phyloP scores from a whole-genome alignment of 2,888 invertebrate genomes.

The Mesorhabditis belari region DNA sequence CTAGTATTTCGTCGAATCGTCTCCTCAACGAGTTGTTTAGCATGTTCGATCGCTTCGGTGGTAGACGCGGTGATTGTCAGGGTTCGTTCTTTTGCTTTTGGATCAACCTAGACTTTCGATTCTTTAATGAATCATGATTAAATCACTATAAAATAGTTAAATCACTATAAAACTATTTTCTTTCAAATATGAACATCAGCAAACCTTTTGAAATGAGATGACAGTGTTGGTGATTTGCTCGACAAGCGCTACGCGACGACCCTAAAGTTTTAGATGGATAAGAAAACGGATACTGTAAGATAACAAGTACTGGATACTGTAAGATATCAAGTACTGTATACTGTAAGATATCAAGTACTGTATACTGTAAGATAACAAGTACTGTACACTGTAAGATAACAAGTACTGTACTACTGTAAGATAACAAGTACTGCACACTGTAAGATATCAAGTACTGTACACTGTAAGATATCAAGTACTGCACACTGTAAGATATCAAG shows the following conservation, averaged over 20 bases:
- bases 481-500: too few species aligned
- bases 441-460: too few species aligned
- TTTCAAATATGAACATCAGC: neutral
- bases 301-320: too few species aligned
- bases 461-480: too few species aligned
- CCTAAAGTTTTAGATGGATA: too few species aligned
- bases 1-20: constrained; percentile 90
- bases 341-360: too few species aligned
- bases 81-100: constrained; percentile 84
- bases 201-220: constrained; percentile 84
- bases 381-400: too few species aligned
- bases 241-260: constrained; percentile 93
- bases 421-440: too few species aligned
- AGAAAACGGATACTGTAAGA: too few species aligned
- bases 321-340: too few species aligned
- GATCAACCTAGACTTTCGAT: constrained; percentile 64
- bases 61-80: constrained; percentile 90
- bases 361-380: too few species aligned
- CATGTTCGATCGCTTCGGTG: constrained; percentile 84
- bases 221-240: constrained; percentile 96
- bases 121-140: neutral
- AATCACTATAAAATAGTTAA: neutral
- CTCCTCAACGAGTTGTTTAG: constrained; percentile 86
- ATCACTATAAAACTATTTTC: neutral
- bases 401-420: too few species aligned